These are phyloP conservation scores for Panthera tigris DNA, from an alignment of 2,113 vertebrate species.

Conservation along the genomic window DNA sequence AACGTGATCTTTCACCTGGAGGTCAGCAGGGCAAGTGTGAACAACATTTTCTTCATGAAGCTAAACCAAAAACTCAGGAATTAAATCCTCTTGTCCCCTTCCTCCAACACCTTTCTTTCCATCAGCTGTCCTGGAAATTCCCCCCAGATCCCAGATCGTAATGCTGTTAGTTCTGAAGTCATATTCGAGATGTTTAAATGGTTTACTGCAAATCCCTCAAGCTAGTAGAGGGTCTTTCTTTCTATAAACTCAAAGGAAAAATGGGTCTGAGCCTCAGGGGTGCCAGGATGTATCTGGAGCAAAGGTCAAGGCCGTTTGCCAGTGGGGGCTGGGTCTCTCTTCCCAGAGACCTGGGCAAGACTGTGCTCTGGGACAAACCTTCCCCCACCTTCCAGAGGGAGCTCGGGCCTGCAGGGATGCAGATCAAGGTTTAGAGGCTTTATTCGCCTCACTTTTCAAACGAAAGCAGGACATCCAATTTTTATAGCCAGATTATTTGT, in stretches of 20 bases:
- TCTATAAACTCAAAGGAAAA: not conserved
- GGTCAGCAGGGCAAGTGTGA: not conserved
- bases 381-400: not conserved
- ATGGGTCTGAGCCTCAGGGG: not conserved
- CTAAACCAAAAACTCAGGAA: not conserved
- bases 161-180: not conserved
- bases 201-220: not conserved
- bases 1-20: not conserved
- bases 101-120: not conserved
- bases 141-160: not conserved
- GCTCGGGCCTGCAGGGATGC: not conserved
- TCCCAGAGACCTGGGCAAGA: not conserved
- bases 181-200: not conserved
- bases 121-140: not conserved
- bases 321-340: not conserved
- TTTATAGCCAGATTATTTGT: conserved; percentile 3
- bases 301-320: not conserved
- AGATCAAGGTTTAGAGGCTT: not conserved
- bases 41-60: not conserved
- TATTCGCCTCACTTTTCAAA: conserved; percentile 31
- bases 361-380: not conserved
- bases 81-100: not conserved
- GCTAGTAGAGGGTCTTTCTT: not conserved
- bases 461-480: conserved; percentile 29
- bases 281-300: not conserved